Evolutionary conservation across 35 echinoderm and acorn worm genomes (phyloP), one percentile per base, ranked within the genome.

Genomic region (Amphiura filiformis): DNA sequence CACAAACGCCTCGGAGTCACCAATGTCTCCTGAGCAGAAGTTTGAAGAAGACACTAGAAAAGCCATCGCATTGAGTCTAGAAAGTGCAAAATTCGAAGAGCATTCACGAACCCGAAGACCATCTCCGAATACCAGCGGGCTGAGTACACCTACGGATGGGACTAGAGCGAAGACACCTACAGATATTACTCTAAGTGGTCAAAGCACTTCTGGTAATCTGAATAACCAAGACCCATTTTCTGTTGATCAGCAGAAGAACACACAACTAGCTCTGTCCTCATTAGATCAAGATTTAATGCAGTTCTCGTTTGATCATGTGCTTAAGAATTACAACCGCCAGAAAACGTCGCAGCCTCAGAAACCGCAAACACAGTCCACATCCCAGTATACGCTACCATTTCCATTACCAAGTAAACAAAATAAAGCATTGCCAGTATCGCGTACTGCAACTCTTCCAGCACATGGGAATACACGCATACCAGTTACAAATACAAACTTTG

Each of bases 261-360:
- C 64, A 0, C 12, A 80, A 14, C 30, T n/a, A 39, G 17, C 34
- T 14, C 76, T n/a, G 1, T 18, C 42, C 3, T 4, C 65, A 35
- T 78, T 83, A 42, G 79, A 89, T 39, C 79, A 77, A 35, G 95
- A 97, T 35, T 75, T 97, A 37, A 97, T 97, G 88, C 84, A 76
- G 2, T 97, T 97, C 38, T 82, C 81, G n/a, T 97, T 97, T 91
- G 88, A 97, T 64, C 95, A 97, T 76, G 91, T 97, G 3, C 76
- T 95, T 85, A 95, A 92, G 33, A 95, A 92, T 22, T 95, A 88
- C 42, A 75, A 85, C 26, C 9, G 35, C n/a, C 30, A 85, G 65
- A 23, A 85, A 26, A 18, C 82, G 82, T 0, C 87, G 49, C 44
- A 81, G 38, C 31, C 87, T 65, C 79, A 89, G 78, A 26, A 36